These are phyloP conservation scores for Axis porcinus DNA, from an alignment of 2,113 vertebrate species.

Conservation along the genomic window DNA sequence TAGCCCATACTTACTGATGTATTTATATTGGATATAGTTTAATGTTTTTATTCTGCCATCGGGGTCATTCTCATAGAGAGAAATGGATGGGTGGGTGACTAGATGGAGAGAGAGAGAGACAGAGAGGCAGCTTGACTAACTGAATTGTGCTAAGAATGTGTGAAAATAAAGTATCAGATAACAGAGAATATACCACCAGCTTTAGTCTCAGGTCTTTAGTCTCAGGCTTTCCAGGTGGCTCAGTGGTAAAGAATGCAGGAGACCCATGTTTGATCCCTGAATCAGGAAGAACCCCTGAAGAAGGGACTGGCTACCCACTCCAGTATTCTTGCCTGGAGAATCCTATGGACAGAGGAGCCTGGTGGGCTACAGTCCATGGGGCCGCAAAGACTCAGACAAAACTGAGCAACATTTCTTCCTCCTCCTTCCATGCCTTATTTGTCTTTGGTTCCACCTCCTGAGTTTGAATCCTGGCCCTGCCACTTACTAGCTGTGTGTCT, in stretches of 20 bases:
- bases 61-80: neutral
- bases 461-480: neutral
- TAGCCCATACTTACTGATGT: neutral
- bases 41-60: neutral
- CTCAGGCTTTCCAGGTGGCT: neutral
- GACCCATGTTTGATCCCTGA: neutral
- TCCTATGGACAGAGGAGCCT: neutral
- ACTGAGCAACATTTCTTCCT: neutral
- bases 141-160: neutral
- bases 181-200: neutral
- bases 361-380: neutral
- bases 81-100: neutral
- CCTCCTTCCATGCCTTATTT: neutral
- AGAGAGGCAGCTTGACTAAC: neutral
- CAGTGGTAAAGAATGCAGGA: neutral
- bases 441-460: neutral
- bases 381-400: neutral
- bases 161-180: neutral
- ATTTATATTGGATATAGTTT: neutral
- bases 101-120: neutral
- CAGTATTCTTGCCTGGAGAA: neutral
- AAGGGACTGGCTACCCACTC: neutral
- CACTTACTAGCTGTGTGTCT: neutral
- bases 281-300: neutral
- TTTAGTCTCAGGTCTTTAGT: neutral